Evolutionary conservation across 1,140 invertebrate genomes (phyloP).

Genomic region (Lepidurus couesii): DNA sequence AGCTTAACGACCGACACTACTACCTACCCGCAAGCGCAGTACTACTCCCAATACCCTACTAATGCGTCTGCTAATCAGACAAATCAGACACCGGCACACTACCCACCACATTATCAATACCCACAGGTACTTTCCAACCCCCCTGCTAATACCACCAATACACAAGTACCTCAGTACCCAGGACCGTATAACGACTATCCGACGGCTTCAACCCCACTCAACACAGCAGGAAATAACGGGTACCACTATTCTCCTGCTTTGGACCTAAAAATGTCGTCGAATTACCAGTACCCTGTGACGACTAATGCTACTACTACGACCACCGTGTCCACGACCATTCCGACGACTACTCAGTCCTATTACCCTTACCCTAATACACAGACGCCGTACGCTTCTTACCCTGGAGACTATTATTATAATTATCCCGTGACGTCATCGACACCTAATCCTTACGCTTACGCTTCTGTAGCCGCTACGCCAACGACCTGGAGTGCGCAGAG

Average conservation of each 20-base stretch:
- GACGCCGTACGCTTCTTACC: not conserved
- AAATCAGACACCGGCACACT: not conserved
- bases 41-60: not conserved
- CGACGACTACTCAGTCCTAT: not conserved
- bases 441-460: not conserved
- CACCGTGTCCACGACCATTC: slow-evolving; percentile 39
- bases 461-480: not conserved
- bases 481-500: not conserved
- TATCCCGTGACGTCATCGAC: slow-evolving; percentile 28
- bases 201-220: not conserved
- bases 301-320: slow-evolving; percentile 22
- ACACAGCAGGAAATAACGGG: not conserved
- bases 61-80: not conserved
- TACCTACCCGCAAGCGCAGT: not conserved
- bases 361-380: not conserved
- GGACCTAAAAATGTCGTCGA: not conserved
- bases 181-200: not conserved
- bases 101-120: not conserved
- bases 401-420: slow-evolving; percentile 42
- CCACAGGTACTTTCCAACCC: not conserved
- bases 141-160: not conserved
- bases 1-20: not conserved
- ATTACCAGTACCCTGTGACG: not conserved
- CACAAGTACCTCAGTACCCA: not conserved
- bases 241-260: not conserved